Evolutionary conservation across 2,113 vertebrate genomes (phyloP), one percentile per base, ranked within the genome.

Genomic region (Lamprotornis superbus): DNA sequence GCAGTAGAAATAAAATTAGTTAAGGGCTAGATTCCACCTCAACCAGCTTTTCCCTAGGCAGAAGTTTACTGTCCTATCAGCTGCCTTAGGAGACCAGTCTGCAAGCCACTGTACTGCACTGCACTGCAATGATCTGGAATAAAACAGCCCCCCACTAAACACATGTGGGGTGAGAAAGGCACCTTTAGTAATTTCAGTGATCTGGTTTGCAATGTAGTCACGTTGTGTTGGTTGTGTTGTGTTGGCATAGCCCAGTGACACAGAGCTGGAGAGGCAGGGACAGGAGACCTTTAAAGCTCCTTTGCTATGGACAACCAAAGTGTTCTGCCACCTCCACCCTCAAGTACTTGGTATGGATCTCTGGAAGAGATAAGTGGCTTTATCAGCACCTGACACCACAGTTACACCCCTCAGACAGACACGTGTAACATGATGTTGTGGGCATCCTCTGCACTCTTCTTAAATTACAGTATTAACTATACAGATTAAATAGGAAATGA

Each of bases 311-410:
- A 63, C 3, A 71, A 52, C 12, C 20, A 15, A 59, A 25, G 17
- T 33, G 9, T 23, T 25, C 24, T 77, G n/a, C 10, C 64, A 44
- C 7, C 12, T 61, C 19, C 18, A n/a, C 17, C 3, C n/a, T 57
- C 21, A 23, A 0, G 10, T 7, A 13, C 3, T 47, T 71, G 19
- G 5, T 22, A 6, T 24, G 21, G 40, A 8, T 80, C 25, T 11
- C 47, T 53, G 31, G 40, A 57, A 73, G 21, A 55, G 22, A 22
- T 28, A 17, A 22, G n/a, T 15, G 30, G 12, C n/a, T 85, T 10
- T 27, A 5, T 2, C 12, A 22, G 17, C 22, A 39, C 15, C n/a
- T 46, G 27, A 20, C 4, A 17, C 18, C 0, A 0, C 25, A 14
- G 19, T 60, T 46, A 25, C 17, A 52, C 31, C 8, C 27, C 22